A percentile compares a stretch with the other conserved stretches of the same genome.
Evolutionary conservation across 1,140 invertebrate species (phyloP).

Genomic region (Tetraneura akinire): DNA sequence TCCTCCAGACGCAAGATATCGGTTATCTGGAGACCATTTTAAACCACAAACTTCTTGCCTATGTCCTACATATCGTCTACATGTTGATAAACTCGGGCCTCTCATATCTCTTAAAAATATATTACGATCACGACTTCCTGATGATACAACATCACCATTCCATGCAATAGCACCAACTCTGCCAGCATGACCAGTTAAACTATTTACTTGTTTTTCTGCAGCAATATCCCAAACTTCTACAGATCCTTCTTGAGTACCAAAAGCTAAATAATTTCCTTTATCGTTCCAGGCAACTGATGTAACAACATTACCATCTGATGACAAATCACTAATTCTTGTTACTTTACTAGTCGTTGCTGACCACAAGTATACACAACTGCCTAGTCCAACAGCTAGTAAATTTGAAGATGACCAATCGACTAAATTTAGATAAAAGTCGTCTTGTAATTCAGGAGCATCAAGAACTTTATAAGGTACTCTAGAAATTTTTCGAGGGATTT

Average conservation of each 20-base stretch:
- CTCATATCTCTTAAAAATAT: conserved; percentile 95
- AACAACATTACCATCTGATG: conserved; percentile 89
- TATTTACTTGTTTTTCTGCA: conserved; percentile 88
- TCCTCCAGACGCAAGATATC: conserved; percentile 96
- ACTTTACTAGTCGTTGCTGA: conserved; percentile 98
- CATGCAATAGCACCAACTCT: conserved; percentile 93
- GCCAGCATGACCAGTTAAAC: conserved; percentile 89
- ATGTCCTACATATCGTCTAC: conserved; percentile 84
- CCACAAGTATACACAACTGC: conserved; percentile 98
- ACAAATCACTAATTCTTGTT: conserved; percentile 93
- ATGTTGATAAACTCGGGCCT: conserved; percentile 73
- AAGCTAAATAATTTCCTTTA: conserved; percentile 90
- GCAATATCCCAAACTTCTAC: conserved; percentile 98
- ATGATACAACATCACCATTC: conserved; percentile 97
- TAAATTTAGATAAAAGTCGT: conserved; percentile 98
- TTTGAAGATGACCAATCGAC: conserved; percentile 99
- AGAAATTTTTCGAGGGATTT: conserved; percentile 94
- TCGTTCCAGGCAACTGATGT: conserved; percentile 99
- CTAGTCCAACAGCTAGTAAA: conserved; percentile 96
- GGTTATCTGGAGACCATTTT: conserved; percentile 99
- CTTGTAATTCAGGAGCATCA: conserved; percentile 97
- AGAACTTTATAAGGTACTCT: conserved; percentile 96
- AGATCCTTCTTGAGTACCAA: conserved; percentile 95
- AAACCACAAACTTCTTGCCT: conserved; percentile 96
- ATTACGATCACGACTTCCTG: conserved; percentile 90